Conservation (phyloP, 2,113 vertebrate genomes). For the Megalops atlanticus region DNA sequence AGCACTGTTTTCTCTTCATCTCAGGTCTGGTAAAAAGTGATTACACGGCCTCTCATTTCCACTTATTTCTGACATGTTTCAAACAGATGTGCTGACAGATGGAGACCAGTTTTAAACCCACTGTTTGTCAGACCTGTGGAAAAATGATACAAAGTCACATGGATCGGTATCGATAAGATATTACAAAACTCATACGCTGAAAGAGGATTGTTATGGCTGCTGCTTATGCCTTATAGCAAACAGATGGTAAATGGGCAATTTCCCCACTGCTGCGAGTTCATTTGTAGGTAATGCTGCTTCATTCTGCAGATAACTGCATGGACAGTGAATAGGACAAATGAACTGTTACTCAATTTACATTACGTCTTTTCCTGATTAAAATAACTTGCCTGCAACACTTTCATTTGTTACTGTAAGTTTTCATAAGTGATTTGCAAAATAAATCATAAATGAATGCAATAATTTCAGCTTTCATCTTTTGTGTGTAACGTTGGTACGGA, state of each 20-base stretch:
- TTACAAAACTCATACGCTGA: background rate
- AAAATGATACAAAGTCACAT: background rate
- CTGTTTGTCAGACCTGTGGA: background rate
- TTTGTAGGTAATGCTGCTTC: background rate
- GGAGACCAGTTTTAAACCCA: background rate
- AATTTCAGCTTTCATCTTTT: background rate
- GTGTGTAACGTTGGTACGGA: background rate
- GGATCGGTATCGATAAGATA: background rate
- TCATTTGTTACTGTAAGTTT: background rate
- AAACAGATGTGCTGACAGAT: constrained; percentile 4
- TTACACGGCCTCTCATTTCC: background rate
- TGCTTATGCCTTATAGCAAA: background rate
- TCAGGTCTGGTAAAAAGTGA: constrained; percentile 1
- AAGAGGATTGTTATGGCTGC: background rate
- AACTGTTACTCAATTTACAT: no score
- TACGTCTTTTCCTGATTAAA: no score
- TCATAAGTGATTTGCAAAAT: background rate
- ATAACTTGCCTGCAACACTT: no score
- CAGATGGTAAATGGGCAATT: background rate
- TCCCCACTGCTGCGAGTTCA: background rate
- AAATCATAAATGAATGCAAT: background rate
- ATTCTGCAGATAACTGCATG: background rate
- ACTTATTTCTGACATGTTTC: background rate
- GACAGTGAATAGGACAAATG: background rate
- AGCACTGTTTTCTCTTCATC: no score